phyloP scores from a whole-genome alignment of 2,888 invertebrate species.

The Hirudinaria manillensis region DNA sequence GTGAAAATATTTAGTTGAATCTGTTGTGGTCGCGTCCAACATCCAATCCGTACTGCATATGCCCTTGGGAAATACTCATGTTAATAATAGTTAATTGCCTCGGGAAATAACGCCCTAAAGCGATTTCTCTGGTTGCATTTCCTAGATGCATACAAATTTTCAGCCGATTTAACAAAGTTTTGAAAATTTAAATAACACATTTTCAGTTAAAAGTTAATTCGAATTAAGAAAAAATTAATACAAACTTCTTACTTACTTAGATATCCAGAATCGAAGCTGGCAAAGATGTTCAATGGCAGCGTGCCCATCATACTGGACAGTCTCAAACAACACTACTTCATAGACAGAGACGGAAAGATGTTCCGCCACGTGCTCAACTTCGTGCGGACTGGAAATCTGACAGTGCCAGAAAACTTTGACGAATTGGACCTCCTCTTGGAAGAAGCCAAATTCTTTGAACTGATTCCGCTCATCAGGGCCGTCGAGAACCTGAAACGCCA shows the following conservation, averaged over 20 bases:
- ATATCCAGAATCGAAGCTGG: slow-evolving; percentile 83
- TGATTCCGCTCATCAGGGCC: slow-evolving; percentile 58
- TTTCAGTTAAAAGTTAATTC: too few relatives aligned
- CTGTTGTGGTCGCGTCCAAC: too few relatives aligned
- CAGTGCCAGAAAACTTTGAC: slow-evolving; percentile 78
- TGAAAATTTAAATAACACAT: too few relatives aligned
- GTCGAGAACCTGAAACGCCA: slow-evolving; percentile 42
- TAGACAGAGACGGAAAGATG: slow-evolving; percentile 94
- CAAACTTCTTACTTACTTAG: slow-evolving; percentile 57
- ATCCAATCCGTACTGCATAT: too few relatives aligned
- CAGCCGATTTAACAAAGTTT: too few relatives aligned
- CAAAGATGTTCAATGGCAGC: slow-evolving; percentile 86
- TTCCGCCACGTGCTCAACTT: slow-evolving; percentile 95
- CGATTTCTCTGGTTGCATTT: too few relatives aligned
- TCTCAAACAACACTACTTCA: slow-evolving; percentile 94
- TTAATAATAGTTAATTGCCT: too few relatives aligned
- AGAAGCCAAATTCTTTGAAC: slow-evolving; percentile 82
- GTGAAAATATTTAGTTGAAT: too few relatives aligned
- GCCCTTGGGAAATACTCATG: too few relatives aligned
- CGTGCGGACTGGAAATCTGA: slow-evolving; percentile 79
- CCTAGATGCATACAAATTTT: too few relatives aligned
- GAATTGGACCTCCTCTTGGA: slow-evolving; percentile 79
- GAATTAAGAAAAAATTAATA: too few relatives aligned
- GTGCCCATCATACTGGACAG: slow-evolving; percentile 92
- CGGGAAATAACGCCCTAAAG: too few relatives aligned